Evolutionary conservation across 2,888 invertebrate species (phyloP), one percentile per base, ranked within the genome.

Genomic region (Carabus problematicus): DNA sequence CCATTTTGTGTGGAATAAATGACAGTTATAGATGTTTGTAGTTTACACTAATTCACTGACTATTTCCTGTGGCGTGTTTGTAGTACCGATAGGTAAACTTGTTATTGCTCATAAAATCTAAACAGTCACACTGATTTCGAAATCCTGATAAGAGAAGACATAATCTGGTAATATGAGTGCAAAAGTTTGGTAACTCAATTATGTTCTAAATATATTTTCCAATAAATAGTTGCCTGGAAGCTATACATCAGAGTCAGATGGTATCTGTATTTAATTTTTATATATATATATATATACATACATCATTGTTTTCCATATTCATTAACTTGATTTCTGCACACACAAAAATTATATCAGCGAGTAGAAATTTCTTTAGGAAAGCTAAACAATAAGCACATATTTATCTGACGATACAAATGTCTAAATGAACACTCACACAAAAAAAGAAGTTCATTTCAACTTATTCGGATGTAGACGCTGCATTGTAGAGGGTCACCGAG

Each of bases 101-200:
- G 29, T 29, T 29, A 29, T 29, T 77, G 49, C 47, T 49, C 19
- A 42, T 49, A 47, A 39, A 16, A 41, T 56, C 49, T 14, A 40
- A 16, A 49, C 61, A 45, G 61, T 61, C 49, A 61, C 6, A 29
- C 3, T 6, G 29, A 29, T 29, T 29, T 6, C 3, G 29, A 29
- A 29, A 29, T 29, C 29, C 61, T 49, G 61, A 61, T 47, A 40
- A 16, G 49, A 49, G 29, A 43, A 14, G 39, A 49, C 61, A 49
- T 61, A 29, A 29, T n/a, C 29, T 29, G 29, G 29, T 29, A 29
- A 29, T 29, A 29, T 6, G 2, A 2, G 29, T 45, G 47, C 47
- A 61, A 61, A 61, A 61, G 61, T 61, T 29, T 61, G 39, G 47
- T 47, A 61, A 61, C 61, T 61, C 61, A 40, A 61, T 61, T 61